Evolutionary conservation across 2,888 invertebrate species (phyloP).

Genomic region (Parascotia fuliginaria): DNA sequence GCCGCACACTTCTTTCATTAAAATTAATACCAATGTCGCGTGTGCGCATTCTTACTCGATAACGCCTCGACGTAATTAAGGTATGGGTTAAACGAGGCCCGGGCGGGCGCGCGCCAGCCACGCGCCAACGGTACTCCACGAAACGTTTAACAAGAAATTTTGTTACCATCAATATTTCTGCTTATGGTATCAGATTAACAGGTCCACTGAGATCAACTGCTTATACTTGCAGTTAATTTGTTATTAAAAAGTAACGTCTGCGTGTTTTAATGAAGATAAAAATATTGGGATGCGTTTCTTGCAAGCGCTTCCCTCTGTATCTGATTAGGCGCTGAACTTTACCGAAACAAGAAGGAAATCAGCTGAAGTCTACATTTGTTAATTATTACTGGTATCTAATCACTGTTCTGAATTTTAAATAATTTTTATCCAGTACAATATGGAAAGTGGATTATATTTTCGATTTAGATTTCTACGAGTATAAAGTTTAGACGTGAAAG

Average conservation of each 20-base stretch:
- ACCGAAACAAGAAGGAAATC: too few relatives aligned
- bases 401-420: too few relatives aligned
- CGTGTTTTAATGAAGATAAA: neutral
- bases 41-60: conserved; percentile 85
- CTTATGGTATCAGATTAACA: conserved; percentile 71
- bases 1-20: conserved; percentile 84
- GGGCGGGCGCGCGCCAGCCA: conserved; percentile 73
- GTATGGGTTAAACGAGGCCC: conserved; percentile 66
- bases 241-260: conserved; percentile 1
- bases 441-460: too few relatives aligned
- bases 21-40: conserved; percentile 86
- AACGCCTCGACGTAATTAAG: conserved; percentile 84
- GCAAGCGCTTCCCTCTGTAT: too few relatives aligned
- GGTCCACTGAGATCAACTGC: conserved; percentile 18
- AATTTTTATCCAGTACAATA: too few relatives aligned
- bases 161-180: conserved; percentile 67
- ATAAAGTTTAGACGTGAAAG: too few relatives aligned
- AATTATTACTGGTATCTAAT: too few relatives aligned
- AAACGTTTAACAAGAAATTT: conserved; percentile 67
- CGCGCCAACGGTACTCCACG: conserved; percentile 60
- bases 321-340: too few relatives aligned
- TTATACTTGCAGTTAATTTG: conserved; percentile 3
- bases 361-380: too few relatives aligned
- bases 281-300: too few relatives aligned
- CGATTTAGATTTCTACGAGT: too few relatives aligned